Conservation (phyloP, 2,113 vertebrate genomes). For the Hydropotes inermis region DNA sequence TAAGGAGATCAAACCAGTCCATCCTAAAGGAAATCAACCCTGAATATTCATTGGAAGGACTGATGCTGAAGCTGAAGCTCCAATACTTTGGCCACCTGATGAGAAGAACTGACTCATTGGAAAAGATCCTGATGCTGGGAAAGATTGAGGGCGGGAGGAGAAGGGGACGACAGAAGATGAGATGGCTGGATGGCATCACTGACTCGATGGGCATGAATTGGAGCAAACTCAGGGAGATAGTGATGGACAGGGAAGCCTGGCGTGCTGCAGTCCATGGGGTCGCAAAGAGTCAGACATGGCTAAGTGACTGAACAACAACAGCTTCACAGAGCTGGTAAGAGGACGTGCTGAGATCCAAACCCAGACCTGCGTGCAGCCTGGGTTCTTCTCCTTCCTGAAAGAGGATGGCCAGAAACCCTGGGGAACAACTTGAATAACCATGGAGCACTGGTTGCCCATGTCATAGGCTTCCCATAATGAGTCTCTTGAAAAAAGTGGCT, state of each 20-base stretch:
- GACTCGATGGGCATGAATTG: background rate
- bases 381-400: background rate
- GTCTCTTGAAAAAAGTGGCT: background rate
- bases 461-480: background rate
- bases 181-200: background rate
- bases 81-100: background rate
- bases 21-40: background rate
- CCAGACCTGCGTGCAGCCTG: background rate
- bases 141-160: background rate
- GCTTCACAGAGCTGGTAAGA: background rate
- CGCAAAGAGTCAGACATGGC: background rate
- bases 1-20: background rate
- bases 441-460: fast-evolving
- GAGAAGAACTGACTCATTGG: background rate
- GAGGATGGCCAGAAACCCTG: background rate
- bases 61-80: background rate
- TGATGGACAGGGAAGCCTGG: background rate
- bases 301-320: background rate
- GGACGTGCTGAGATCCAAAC: background rate
- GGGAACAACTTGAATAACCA: no score
- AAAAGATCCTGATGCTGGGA: background rate
- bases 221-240: background rate
- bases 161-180: background rate
- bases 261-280: background rate
- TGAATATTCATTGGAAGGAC: background rate